Evolutionary conservation across 2,888 invertebrate genomes (phyloP).

Genomic region (Criorhina ranunculi): DNA sequence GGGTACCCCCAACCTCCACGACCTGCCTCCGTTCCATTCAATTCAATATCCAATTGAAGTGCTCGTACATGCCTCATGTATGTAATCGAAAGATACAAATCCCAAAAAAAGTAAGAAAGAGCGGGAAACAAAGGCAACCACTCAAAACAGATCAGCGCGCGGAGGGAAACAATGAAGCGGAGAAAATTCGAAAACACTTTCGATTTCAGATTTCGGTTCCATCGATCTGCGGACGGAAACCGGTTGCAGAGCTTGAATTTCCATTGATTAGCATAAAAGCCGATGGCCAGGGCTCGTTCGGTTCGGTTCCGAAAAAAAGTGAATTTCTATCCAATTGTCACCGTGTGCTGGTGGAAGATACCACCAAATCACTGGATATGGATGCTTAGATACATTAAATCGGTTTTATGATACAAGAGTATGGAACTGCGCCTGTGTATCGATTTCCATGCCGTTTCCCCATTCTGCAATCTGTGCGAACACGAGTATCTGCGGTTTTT

Average conservation of each 20-base stretch:
- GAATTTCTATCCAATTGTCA: slow-evolving; percentile 27
- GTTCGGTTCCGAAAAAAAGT: neutral
- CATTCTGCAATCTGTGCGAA: slow-evolving; percentile 19
- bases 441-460: slow-evolving; percentile 10
- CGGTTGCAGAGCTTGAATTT: slow-evolving; percentile 5
- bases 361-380: neutral
- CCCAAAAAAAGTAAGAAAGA: slow-evolving; percentile 7
- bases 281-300: neutral
- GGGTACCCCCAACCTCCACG: neutral
- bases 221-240: slow-evolving; percentile 4
- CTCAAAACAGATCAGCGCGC: slow-evolving; percentile 40
- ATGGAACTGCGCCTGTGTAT: neutral
- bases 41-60: slow-evolving; percentile 18
- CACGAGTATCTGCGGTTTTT: slow-evolving; percentile 8
- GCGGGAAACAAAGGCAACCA: slow-evolving; percentile 33
- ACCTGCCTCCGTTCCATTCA: neutral
- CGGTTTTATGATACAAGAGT: neutral
- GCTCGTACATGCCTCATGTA: slow-evolving; percentile 11
- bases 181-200: slow-evolving; percentile 57
- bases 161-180: slow-evolving; percentile 23
- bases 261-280: slow-evolving; percentile 9
- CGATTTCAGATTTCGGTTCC: slow-evolving; percentile 25
- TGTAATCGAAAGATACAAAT: slow-evolving; percentile 5
- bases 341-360: neutral
- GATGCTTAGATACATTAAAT: slow-evolving; percentile 11